Evolutionary conservation across 2,888 invertebrate species (phyloP).

Genomic region (Limnephilus rhombicus): DNA sequence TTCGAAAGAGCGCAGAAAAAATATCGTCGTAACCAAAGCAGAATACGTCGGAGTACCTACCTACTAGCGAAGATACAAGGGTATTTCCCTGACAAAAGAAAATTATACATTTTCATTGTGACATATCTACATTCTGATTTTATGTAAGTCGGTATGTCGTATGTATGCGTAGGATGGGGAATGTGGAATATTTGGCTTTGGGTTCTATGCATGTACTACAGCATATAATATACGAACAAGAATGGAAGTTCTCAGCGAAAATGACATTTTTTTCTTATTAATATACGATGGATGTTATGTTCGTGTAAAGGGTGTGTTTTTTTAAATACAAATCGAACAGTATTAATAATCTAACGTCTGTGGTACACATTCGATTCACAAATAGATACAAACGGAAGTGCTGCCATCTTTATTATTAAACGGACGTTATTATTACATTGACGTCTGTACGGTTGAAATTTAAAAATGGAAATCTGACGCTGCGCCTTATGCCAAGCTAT

Average conservation of each 20-base stretch:
- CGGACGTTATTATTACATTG: too few relatives aligned
- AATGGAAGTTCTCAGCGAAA: slow-evolving; percentile 29
- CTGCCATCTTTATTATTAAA: too few relatives aligned
- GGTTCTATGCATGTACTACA: background rate
- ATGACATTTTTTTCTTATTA: slow-evolving; percentile 49
- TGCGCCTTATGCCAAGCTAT: too few relatives aligned
- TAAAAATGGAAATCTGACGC: too few relatives aligned
- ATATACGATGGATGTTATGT: slow-evolving; percentile 19
- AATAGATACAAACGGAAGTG: too few relatives aligned
- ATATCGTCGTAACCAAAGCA: slow-evolving; percentile 57
- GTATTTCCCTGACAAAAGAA: slow-evolving; percentile 59
- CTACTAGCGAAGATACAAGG: slow-evolving; percentile 56
- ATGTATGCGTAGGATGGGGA: slow-evolving; percentile 35
- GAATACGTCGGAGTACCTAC: slow-evolving; percentile 21
- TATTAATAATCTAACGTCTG: too few relatives aligned
- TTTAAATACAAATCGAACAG: background rate
- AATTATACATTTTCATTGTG: slow-evolving; percentile 56
- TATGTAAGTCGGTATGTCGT: background rate
- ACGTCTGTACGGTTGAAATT: too few relatives aligned
- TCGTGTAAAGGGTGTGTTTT: background rate
- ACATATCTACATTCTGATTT: slow-evolving; percentile 1
- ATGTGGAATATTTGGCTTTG: slow-evolving; percentile 23
- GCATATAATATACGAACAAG: slow-evolving; percentile 7
- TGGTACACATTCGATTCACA: too few relatives aligned
- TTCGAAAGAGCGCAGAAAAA: slow-evolving; percentile 45